Evolutionary conservation across 2,888 invertebrate species (phyloP), one percentile per base, ranked within the genome.

Genomic region (Aricia artaxerxes): DNA sequence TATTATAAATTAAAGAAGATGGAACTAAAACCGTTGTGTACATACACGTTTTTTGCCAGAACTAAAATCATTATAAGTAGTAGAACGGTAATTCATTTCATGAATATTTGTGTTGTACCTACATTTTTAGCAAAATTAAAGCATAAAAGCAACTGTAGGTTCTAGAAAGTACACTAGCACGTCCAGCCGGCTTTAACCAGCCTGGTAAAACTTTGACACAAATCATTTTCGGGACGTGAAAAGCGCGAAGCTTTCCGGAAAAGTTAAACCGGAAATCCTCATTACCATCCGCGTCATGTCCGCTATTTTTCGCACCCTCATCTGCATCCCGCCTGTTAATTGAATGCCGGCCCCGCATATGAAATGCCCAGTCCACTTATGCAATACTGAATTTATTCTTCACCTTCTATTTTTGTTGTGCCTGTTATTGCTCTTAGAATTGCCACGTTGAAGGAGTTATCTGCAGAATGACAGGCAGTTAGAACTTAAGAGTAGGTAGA

Each of bases 301-400:
- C 69, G 35, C 79, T 76, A 64, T 79, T 81, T 81, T 81, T 81
- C 80, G 82, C 78, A 77, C 81, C 79, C 49, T 79, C 80, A 79
- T 82, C 81, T 81, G 72, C 80, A 82, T 79, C 81, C 79, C 78
- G 78, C 75, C 76, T 78, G 82, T 82, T 82, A 82, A 82, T 82
- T 82, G 82, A 81, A 82, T 80, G 81, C 81, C 82, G 81, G 80
- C 81, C 81, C 81, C 78, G 80, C 81, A 81, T 82, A 77, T 81
- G 80, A 80, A 80, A 81, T 80, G 80, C 75, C 79, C 78, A 73
- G 75, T 79, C 78, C n/a, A 75, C 7, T 75, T 49, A 49, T 79
- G 60, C 75, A 13, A 64, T 31, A 13, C 35, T 35, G 35, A 69
- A 64, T 64, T 31, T 69, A 69, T 69, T 69, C 35, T 69, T 69